Base-by-base conservation (phyloP, 2,888 invertebrate species). In the Luperina nickerlii region DNA sequence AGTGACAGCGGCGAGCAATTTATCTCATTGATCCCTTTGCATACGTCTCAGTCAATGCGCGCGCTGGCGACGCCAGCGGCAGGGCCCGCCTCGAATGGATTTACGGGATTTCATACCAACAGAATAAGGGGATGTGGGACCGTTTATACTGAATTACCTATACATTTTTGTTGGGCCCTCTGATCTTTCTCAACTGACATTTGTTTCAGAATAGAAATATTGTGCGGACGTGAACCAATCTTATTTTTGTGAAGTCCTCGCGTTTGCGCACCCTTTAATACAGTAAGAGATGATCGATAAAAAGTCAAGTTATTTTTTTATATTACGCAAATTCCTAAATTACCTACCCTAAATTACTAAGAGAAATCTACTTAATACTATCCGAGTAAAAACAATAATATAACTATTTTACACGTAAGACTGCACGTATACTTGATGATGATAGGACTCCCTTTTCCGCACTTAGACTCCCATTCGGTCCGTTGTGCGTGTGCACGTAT, bases 1-100 rank as follows among this genome's bases (percentile, higher is more conserved):
- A 95, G 94, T 94, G 95, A 94, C 94, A 94, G 93, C 91, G 93
- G 91, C 90, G 92, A 92, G 94, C 94, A 93, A 96, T 96, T 94
- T 94, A 94, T 96, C 95, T 95, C 94, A 95, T 95, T 96, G 95
- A 96, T 95, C 96, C 95, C 94, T 95, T 94, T 95, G 95, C 95
- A 96, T 96, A 95, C 94, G 93, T 95, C 95, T 95, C 95, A 95
- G 96, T 96, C 95, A 95, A 90, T 93, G 94, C 93, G 92, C 91
- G 91, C 92, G 91, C 90, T 90, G 89, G 89, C 89, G 88, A 89
- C 86, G 85, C 85, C 78, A 78, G 69, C 79, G 80, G 84, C 82
- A 86, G 77, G 78, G 89, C 90, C 88, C 89, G 90, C 90, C 79
- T 90, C 87, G 90, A 92, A 93, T 90, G 93, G 95, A 95, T 95